Conservation (phyloP, 64 coral and sea anemone species). For the Porites lutea region DNA sequence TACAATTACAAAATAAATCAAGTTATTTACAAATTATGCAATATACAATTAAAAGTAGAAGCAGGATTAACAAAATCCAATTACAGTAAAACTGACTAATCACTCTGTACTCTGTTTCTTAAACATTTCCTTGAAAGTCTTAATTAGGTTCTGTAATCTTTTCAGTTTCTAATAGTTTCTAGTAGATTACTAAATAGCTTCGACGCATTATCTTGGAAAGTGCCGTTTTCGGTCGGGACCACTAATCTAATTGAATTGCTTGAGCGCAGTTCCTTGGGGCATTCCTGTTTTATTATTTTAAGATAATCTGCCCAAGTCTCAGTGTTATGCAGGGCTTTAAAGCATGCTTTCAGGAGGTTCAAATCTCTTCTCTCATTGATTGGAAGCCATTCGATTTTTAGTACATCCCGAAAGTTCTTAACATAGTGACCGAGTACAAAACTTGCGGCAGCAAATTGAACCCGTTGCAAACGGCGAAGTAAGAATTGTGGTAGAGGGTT, state of each 20-base stretch:
- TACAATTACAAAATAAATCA: too few species aligned
- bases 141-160: not conserved
- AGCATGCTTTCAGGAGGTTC: too few species aligned
- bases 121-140: constrained; percentile 5
- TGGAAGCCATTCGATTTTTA: constrained; percentile 65
- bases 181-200: constrained; percentile 35
- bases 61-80: too few species aligned
- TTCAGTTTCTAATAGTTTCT: constrained; percentile 36
- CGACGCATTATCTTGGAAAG: constrained; percentile 39
- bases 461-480: constrained; percentile 22
- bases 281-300: constrained; percentile 44
- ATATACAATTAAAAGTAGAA: too few species aligned
- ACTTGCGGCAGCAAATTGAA: constrained; percentile 55
- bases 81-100: too few species aligned
- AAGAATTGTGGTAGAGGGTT: constrained; percentile 34
- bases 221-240: constrained; percentile 35
- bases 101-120: not conserved
- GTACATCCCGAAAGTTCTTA: constrained; percentile 7
- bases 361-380: not conserved
- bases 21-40: too few species aligned
- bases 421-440: constrained; percentile 66
- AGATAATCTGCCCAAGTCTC: constrained; percentile 22
- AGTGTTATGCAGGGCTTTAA: not conserved
- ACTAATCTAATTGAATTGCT: constrained; percentile 40
- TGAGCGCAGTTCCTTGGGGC: constrained; percentile 34